phyloP scores from a whole-genome alignment of 1,140 invertebrate species.

The Cryptotermes secundus region DNA sequence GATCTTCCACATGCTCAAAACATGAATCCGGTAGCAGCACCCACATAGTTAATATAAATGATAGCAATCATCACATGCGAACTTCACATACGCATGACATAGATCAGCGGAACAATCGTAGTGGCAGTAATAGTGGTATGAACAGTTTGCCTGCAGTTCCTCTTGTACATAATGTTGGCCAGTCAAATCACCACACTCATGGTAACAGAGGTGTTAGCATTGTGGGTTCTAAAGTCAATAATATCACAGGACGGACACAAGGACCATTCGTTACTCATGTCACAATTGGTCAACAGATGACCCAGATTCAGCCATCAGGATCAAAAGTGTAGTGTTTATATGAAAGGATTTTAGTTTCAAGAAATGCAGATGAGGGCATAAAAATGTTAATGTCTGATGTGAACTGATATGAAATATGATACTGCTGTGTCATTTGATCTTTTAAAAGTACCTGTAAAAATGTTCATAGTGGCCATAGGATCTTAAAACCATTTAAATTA shows the following conservation, averaged over 20 bases:
- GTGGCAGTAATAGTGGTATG: slow-evolving; percentile 38
- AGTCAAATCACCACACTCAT: background rate
- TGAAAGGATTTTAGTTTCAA: too few relatives aligned
- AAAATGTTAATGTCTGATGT: too few relatives aligned
- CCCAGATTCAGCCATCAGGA: slow-evolving; percentile 29
- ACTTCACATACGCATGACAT: background rate
- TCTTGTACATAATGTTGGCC: background rate
- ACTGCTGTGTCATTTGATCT: background rate
- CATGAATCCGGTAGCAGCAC: background rate
- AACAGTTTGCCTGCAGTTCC: slow-evolving; percentile 25
- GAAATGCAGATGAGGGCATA: too few relatives aligned
- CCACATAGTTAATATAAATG: background rate
- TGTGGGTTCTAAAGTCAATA: slow-evolving; percentile 12
- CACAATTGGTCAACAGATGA: slow-evolving; percentile 45
- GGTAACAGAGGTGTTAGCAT: background rate
- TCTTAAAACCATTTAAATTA: background rate
- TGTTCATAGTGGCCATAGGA: slow-evolving; percentile 7
- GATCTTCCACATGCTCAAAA: background rate
- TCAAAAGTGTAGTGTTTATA: slow-evolving; percentile 30
- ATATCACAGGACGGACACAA: slow-evolving; percentile 43
- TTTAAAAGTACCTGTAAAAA: background rate
- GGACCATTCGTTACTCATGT: slow-evolving; percentile 61
- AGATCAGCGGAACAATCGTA: slow-evolving; percentile 32
- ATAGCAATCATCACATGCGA: background rate
- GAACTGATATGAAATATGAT: background rate